Conservation (phyloP, 2,113 vertebrate species). For the Tamias sibiricus region DNA sequence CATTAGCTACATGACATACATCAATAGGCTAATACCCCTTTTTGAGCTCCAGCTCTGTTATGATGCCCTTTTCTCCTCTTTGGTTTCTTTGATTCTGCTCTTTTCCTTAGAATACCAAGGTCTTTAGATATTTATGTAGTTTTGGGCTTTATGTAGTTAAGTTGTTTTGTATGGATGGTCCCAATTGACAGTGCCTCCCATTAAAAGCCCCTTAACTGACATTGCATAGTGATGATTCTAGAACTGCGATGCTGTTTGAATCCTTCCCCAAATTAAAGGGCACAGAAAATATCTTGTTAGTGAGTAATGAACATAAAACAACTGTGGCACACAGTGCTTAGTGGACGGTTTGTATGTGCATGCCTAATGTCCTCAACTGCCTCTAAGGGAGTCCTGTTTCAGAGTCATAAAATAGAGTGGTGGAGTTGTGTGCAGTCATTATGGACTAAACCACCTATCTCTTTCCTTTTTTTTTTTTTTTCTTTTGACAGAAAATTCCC, state of each 20-base stretch:
- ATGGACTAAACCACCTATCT: not conserved
- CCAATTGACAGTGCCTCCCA: not conserved
- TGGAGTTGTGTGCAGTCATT: not conserved
- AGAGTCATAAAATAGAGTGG: not conserved
- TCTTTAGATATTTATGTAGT: not conserved
- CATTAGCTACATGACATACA: not conserved
- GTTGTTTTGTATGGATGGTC: not conserved
- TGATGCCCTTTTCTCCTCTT: not conserved
- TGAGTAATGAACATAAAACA: not conserved
- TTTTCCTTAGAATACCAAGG: not conserved
- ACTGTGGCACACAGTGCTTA: too few relatives aligned
- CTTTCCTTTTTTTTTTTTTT: not conserved
- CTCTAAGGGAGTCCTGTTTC: not conserved
- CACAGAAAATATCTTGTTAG: not conserved
- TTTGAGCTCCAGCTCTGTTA: not conserved
- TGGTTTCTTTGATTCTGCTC: not conserved
- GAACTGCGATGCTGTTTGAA: not conserved
- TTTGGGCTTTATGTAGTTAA: not conserved
- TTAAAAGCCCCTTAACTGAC: not conserved
- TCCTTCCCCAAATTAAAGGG: not conserved
- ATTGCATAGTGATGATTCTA: not conserved
- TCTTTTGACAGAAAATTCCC: not conserved
- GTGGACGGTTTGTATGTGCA: not conserved
- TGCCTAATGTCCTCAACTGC: fast-evolving
- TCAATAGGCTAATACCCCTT: not conserved